Evolutionary conservation across 2,113 vertebrate species (phyloP).

Genomic region (Tetrao urogallus): DNA sequence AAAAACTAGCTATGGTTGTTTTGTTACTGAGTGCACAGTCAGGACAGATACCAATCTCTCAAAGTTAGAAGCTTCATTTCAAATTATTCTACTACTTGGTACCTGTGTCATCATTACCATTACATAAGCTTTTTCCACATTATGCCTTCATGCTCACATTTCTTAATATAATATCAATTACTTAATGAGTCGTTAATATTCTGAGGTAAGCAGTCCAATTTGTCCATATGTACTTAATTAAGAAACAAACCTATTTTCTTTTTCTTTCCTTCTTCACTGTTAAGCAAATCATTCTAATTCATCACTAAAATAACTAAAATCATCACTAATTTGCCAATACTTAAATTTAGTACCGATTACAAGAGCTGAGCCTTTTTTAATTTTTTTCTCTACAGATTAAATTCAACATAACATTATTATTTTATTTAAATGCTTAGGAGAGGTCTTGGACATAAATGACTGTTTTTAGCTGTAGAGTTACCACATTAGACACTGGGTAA

Average conservation of each 20-base stretch:
- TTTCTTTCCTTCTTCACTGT: background rate
- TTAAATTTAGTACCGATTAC: background rate
- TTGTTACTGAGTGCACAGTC: background rate
- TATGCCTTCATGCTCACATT: background rate
- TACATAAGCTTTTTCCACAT: background rate
- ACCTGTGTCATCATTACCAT: background rate
- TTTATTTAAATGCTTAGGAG: background rate
- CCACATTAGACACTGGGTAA: background rate
- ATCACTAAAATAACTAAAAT: background rate
- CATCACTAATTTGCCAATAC: background rate
- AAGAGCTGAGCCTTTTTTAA: background rate
- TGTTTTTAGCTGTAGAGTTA: background rate
- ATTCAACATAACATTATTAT: background rate
- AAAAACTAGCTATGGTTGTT: background rate
- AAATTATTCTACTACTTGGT: background rate
- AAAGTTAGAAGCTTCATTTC: constrained; percentile 8
- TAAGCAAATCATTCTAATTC: background rate
- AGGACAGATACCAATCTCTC: background rate
- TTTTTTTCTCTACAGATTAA: background rate
- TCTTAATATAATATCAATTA: background rate
- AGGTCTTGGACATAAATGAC: background rate
- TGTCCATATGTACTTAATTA: background rate
- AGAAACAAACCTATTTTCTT: background rate
- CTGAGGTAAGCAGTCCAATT: background rate
- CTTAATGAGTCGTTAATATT: background rate